A percentile compares a stretch with the other conserved stretches of the same genome.
Evolutionary conservation across 2,888 invertebrate species (phyloP).

Genomic region (Andrena trimmerana): DNA sequence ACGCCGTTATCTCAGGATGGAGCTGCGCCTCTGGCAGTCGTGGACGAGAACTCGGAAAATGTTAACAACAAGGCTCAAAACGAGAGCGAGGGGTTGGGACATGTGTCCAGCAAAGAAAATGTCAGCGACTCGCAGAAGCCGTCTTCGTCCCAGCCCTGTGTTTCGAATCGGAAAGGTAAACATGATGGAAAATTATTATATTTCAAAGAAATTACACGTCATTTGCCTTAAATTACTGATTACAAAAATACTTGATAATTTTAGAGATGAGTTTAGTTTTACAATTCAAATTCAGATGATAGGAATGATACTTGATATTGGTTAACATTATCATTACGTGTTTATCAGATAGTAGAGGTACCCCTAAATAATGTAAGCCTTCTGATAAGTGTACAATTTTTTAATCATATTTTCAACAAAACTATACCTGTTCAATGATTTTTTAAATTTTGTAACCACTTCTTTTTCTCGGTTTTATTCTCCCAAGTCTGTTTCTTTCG

Average conservation of each 20-base stretch:
- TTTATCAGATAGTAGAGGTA: too few relatives aligned
- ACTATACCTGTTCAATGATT: too few relatives aligned
- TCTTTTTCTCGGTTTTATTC: too few relatives aligned
- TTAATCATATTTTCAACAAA: not conserved
- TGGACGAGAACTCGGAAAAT: constrained; percentile 35
- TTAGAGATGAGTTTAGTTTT: not conserved
- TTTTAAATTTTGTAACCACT: too few relatives aligned
- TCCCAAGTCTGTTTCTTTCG: not conserved
- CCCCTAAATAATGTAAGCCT: not conserved
- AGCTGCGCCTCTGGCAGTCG: constrained; percentile 28
- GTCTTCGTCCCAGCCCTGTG: constrained; percentile 48
- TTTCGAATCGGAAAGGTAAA: constrained; percentile 71
- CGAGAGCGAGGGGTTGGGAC: constrained; percentile 53
- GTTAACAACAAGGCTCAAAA: constrained; percentile 37
- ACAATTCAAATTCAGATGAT: not conserved
- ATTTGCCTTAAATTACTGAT: not conserved
- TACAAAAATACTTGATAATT: not conserved
- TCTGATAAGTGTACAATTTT: not conserved
- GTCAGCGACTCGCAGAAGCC: constrained; percentile 62
- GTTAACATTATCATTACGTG: not conserved
- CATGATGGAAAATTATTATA: not conserved
- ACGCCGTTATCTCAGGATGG: constrained; percentile 79
- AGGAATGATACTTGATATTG: not conserved
- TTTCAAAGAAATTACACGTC: not conserved
- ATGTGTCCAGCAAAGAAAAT: constrained; percentile 66